Percentiles rank a stretch among this genome's conserved stretches.
Conservation (phyloP, 2,888 invertebrate genomes). For the Tolmerus cingulatus region DNA sequence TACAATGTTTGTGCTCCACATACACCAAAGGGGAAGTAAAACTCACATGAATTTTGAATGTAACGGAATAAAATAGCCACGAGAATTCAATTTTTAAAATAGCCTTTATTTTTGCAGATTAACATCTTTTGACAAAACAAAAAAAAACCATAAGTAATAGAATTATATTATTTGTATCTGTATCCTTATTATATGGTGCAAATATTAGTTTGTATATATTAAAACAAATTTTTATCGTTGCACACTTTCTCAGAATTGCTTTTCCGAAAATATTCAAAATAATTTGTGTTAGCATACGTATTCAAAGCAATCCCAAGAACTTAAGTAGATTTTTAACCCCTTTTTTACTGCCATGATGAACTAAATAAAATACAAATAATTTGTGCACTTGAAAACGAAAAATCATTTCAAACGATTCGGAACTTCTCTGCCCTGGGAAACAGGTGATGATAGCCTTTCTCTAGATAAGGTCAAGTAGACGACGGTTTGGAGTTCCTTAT, state of each 20-base stretch:
- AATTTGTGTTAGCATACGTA: neutral
- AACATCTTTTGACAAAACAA: too few relatives aligned
- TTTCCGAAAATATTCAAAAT: neutral
- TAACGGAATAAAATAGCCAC: too few relatives aligned
- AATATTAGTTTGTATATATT: too few relatives aligned
- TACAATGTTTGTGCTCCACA: neutral
- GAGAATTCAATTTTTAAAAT: too few relatives aligned
- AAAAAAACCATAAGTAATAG: too few relatives aligned
- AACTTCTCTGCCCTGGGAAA: neutral
- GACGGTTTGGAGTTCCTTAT: neutral
- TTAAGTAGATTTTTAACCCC: neutral
- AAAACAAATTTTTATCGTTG: too few relatives aligned
- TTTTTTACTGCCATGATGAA: neutral
- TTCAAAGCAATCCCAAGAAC: neutral
- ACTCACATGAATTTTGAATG: too few relatives aligned
- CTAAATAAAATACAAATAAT: neutral
- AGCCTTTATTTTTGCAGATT: too few relatives aligned
- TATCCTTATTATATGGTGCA: too few relatives aligned
- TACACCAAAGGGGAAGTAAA: neutral
- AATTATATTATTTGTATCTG: too few relatives aligned
- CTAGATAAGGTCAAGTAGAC: constrained; percentile 1
- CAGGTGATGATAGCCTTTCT: constrained; percentile 6
- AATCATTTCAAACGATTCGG: neutral
- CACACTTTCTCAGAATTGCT: neutral
- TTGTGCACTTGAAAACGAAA: neutral